Evolutionary conservation across 2,888 invertebrate genomes (phyloP).

Genomic region (Eulithis prunata): DNA sequence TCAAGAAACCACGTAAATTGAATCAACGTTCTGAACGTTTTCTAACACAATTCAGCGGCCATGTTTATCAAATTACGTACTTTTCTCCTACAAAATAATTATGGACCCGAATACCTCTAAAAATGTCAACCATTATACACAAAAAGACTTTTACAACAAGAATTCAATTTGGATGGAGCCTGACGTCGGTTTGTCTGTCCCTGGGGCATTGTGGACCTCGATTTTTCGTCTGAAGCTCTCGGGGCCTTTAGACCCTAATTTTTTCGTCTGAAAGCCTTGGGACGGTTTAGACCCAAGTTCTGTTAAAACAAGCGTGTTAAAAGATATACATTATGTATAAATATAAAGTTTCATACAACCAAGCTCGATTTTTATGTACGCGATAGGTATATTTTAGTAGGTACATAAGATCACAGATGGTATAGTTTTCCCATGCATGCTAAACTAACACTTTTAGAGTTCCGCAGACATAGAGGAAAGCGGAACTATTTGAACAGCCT

Average conservation of each 20-base stretch:
- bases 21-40: neutral
- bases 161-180: neutral
- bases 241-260: too few relatives aligned
- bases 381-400: too few relatives aligned
- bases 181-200: neutral
- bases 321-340: too few relatives aligned
- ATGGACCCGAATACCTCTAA: neutral
- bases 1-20: neutral
- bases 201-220: too few relatives aligned
- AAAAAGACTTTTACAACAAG: neutral
- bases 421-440: constrained; percentile 4
- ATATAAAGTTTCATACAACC: too few relatives aligned
- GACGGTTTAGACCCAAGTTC: too few relatives aligned
- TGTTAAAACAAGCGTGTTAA: too few relatives aligned
- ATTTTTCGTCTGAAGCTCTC: too few relatives aligned
- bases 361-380: too few relatives aligned
- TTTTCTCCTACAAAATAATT: neutral
- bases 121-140: neutral
- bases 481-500: neutral
- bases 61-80: neutral
- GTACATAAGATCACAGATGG: neutral
- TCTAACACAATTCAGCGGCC: neutral
- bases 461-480: neutral
- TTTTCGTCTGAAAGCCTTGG: too few relatives aligned
- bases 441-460: neutral